Base-by-base conservation (phyloP, 64 coral and sea anemone species). In the Porites lutea region DNA sequence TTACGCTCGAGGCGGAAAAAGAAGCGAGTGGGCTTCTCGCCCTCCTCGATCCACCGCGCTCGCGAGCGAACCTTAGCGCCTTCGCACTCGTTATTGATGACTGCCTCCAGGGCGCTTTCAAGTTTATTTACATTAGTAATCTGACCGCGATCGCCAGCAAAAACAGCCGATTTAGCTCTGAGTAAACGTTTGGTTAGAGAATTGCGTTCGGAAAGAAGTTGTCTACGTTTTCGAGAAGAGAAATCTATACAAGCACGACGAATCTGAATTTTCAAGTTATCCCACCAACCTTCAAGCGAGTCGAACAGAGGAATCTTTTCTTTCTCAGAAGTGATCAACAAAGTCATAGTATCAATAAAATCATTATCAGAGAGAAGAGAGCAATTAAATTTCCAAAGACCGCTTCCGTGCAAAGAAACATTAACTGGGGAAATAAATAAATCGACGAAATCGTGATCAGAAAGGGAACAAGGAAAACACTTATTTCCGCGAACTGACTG, bases 201-300 rank as follows among this genome's bases (percentile, higher is more conserved):
- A 91, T 20, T 18, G 54, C 61, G 18, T 69, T 16, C 18, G 14
- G 21, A 4, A 65, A 78, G 23, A 18, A 49, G 46, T 60, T 66
- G 0, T 37, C 3, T 71, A 13, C 75, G 82, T 6, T 72, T 44
- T 0, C 52, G 22, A 5, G 7, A 2, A 67, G 59, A 93, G 37
- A 78, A 88, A 2, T 79, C 1, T 1, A 79, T 88, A 27, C 73
- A 20, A 2, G 22, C 2, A 4, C 9, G 16, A 52, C 87, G 65
- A 2, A 93, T 53, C 21, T 18, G 27, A 6, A 9, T 0, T 19
- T 93, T 93, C 23, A 83, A 72, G 15, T 69, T 27, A 3, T 93
- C 91, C 91, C 91, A 88, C 84, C 91, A 93, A 23, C 37, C 68
- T 7, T 60, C 71, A 18, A 80, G 57, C 6, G 85, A 88, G 6